Base-by-base conservation (phyloP, 2,888 invertebrate species). In the Sinelater perroti region DNA sequence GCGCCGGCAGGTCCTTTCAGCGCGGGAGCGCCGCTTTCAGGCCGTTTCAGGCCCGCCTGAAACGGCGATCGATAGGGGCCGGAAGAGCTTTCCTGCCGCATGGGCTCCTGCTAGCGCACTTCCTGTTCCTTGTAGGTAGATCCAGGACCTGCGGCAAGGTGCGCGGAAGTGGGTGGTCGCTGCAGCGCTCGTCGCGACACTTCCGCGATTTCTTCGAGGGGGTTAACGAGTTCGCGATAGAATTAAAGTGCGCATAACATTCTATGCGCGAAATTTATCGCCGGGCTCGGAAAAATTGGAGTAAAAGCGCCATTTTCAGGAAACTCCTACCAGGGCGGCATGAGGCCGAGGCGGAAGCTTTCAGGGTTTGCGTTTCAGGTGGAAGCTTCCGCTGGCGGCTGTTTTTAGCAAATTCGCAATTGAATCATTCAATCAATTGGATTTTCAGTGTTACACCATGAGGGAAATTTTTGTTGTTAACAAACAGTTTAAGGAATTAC, bases 61-160 rank as follows among this genome's bases (percentile, higher is more conserved):
- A 49, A 58, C 26, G 4, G 21, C 26, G 40, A 60, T 54, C 60
- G 52, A 62, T 64, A 47, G 46, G 28, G 11, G 35, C 47, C 54
- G 20, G 40, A 36, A 36, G n/a, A n/a, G n/a, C n/a, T n/a, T 50
- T 51, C 63, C 49, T 47, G 18, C 38, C 8, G 21, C 46, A 55
- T 75, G 71, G 35, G 50, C 36, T 68, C 75, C 75, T 75, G 74
- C 47, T 73, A 63, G 18, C n/a, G 53, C 49, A 74, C 72, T 75
- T 75, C 75, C 75, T 70, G 74, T 62, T 70, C 67, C 61, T 66
- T 71, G 69, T 70, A 75, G 75, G 75, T 76, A 71, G 72, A 61
- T 26, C 17, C 30, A 33, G 47, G 28, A 44, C 31, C 52, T n/a
- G n/a, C n/a, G n/a, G n/a, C 53, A 53, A 51, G 45, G 40, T 59